Conservation (phyloP, 64 coral and sea anemone genomes). For the Cladopsammia gracilis region DNA sequence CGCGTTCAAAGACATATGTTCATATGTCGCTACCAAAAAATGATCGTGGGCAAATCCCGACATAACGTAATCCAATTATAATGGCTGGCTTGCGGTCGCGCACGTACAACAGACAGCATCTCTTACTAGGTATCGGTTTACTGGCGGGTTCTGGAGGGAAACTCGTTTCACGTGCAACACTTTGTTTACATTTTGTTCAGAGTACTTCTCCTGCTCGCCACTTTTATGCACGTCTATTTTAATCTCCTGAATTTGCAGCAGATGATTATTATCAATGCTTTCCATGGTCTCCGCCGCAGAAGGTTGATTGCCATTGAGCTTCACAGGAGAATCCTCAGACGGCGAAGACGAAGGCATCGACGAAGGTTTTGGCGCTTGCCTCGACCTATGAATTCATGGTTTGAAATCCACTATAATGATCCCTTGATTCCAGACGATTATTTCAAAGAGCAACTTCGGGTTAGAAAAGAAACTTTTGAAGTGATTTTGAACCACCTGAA, state of each 20-base stretch:
- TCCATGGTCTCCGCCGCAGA: slow-evolving; percentile 68
- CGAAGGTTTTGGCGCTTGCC: slow-evolving; percentile 56
- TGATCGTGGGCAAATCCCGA: too few species aligned
- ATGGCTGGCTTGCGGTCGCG: too few species aligned
- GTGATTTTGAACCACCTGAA: slow-evolving; percentile 54
- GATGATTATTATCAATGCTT: slow-evolving; percentile 76
- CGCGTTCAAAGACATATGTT: slow-evolving; percentile 34
- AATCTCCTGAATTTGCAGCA: slow-evolving; percentile 79
- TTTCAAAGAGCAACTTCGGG: slow-evolving; percentile 41
- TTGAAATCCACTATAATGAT: slow-evolving; percentile 67
- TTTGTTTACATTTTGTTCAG: slow-evolving; percentile 80
- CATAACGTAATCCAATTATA: too few species aligned
- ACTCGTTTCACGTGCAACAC: slow-evolving; percentile 56
- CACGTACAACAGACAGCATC: slow-evolving; percentile 26
- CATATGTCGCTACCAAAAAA: too few species aligned
- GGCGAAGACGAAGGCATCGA: slow-evolving; percentile 68
- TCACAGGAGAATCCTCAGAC: slow-evolving; percentile 68
- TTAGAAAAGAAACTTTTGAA: slow-evolving; percentile 67
- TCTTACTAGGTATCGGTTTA: slow-evolving; percentile 67
- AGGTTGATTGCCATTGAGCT: slow-evolving; percentile 79
- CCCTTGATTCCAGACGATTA: slow-evolving; percentile 64
- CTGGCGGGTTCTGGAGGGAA: slow-evolving; percentile 49
- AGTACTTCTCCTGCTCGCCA: slow-evolving; percentile 74
- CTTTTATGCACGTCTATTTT: slow-evolving; percentile 74
- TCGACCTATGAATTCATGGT: slow-evolving; percentile 54